These are phyloP conservation scores for Hirundo rustica DNA, from an alignment of 2,797 vertebrate genomes.

Conservation along the genomic window DNA sequence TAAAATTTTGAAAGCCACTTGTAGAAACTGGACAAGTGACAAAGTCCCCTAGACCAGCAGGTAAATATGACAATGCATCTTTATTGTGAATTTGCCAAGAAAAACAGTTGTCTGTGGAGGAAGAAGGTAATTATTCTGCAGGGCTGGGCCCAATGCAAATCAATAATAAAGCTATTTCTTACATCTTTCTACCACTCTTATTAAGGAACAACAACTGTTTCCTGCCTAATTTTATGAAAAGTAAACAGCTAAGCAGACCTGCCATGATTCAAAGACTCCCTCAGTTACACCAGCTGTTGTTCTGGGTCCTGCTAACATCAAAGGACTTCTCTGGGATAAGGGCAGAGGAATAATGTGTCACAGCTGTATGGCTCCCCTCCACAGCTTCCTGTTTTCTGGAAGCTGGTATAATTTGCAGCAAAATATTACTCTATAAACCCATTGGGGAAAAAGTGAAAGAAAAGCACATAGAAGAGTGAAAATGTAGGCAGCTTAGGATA, in stretches of 20 bases:
- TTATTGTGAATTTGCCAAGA: neutral
- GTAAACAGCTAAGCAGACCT: neutral
- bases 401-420: neutral
- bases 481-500: neutral
- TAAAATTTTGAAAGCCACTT: neutral
- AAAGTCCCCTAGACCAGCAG: neutral
- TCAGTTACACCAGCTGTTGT: neutral
- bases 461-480: neutral
- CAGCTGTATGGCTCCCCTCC: neutral
- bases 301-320: neutral
- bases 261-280: neutral
- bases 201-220: neutral
- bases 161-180: neutral
- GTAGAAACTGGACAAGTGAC: neutral
- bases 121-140: neutral
- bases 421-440: neutral
- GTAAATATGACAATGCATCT: neutral
- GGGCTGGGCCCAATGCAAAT: neutral
- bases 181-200: neutral
- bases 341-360: neutral
- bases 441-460: neutral
- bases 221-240: neutral
- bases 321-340: neutral
- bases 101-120: neutral
- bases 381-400: neutral